Percentiles rank a stretch among this genome's conserved stretches.
phyloP scores from a whole-genome alignment of 2,888 invertebrate species.

The Leptopilina syphax region DNA sequence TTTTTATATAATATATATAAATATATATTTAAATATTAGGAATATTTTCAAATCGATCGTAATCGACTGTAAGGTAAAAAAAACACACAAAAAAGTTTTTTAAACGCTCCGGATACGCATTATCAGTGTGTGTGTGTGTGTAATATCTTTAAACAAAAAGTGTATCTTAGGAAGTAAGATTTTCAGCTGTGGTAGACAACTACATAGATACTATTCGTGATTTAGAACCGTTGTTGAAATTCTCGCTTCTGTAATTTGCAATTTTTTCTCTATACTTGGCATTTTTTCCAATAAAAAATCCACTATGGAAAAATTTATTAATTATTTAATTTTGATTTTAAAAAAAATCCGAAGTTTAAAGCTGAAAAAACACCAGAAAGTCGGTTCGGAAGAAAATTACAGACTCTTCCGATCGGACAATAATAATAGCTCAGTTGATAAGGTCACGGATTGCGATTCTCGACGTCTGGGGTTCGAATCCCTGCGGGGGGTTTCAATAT shows the following conservation, averaged over 20 bases:
- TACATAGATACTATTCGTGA: constrained; percentile 63
- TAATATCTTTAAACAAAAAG: constrained; percentile 54
- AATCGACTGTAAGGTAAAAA: constrained; percentile 33
- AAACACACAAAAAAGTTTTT: constrained; percentile 35
- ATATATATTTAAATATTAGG: constrained; percentile 27
- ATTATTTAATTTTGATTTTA: too few species aligned
- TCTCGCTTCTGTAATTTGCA: neutral
- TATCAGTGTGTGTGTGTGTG: constrained; percentile 59
- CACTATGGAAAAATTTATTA: too few species aligned
- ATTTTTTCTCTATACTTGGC: neutral
- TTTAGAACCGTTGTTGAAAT: constrained; percentile 6
- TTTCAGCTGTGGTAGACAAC: constrained; percentile 76
- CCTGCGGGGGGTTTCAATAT: too few species aligned
- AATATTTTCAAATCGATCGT: constrained; percentile 56
- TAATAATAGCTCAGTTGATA: neutral
- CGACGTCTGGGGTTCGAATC: too few species aligned
- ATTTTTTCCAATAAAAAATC: too few species aligned
- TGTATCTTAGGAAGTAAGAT: constrained; percentile 61
- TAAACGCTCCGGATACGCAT: constrained; percentile 47
- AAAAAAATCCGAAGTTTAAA: too few species aligned
- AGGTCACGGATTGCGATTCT: too few species aligned
- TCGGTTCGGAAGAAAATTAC: too few species aligned
- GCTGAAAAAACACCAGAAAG: too few species aligned
- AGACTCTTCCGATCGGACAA: neutral
- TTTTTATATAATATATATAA: constrained; percentile 44